Conservation (phyloP, 2,797 vertebrate genomes). For the Sarcoramphus papa region DNA sequence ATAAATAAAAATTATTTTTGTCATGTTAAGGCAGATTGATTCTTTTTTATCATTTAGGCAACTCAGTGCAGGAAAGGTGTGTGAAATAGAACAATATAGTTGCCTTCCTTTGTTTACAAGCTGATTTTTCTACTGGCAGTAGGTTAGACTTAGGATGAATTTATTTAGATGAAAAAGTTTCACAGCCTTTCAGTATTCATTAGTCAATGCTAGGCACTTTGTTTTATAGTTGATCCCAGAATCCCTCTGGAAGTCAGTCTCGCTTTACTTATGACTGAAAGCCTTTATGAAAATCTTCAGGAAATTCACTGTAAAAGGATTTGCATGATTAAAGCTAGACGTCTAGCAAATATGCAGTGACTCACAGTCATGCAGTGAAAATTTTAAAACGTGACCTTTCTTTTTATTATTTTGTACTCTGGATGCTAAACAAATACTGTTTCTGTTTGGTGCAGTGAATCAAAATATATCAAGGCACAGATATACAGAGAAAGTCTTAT, state of each 20-base stretch:
- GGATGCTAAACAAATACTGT: neutral
- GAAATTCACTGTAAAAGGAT: constrained; percentile 2
- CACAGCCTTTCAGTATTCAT: neutral
- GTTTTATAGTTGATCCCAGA: neutral
- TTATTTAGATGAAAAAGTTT: neutral
- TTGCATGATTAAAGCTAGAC: neutral
- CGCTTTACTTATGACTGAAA: neutral
- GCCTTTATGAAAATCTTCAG: neutral
- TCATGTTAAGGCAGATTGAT: neutral
- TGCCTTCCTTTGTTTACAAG: neutral
- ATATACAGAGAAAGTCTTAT: neutral
- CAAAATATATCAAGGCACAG: neutral
- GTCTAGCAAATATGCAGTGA: neutral
- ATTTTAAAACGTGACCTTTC: neutral
- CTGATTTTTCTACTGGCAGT: neutral
- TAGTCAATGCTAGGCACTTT: neutral
- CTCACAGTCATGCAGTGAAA: neutral
- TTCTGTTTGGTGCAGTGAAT: neutral
- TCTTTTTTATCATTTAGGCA: neutral
- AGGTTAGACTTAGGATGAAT: neutral
- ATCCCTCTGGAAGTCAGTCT: neutral
- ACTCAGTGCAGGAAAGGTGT: neutral
- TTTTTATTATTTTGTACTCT: neutral
- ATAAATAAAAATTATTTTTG: neutral
- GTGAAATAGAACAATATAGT: neutral